phyloP scores from a whole-genome alignment of 2,113 vertebrate species.

The Myanophis thanlyinensis region DNA sequence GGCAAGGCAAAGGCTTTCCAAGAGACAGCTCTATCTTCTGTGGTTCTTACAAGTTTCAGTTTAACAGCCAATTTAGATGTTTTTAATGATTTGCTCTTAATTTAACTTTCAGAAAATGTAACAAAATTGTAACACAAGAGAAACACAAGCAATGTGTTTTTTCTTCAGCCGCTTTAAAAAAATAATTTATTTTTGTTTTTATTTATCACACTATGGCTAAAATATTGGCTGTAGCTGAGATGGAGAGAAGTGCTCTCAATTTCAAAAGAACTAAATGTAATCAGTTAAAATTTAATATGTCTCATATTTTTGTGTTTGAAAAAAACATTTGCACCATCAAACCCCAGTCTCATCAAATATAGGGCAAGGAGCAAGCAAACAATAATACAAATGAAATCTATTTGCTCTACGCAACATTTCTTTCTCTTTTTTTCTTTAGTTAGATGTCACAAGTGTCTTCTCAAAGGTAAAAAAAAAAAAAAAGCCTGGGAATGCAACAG shows the following conservation, averaged over 20 bases:
- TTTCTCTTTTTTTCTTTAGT: background rate
- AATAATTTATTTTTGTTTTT: background rate
- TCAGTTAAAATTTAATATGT: background rate
- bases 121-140: background rate
- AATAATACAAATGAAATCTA: background rate
- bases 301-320: background rate
- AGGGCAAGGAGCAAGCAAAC: background rate
- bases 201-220: background rate
- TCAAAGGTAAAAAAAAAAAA: background rate
- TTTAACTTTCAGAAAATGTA: background rate
- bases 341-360: background rate
- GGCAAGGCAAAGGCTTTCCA: background rate
- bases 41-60: background rate
- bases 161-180: background rate
- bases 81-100: background rate
- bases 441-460: background rate
- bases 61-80: background rate
- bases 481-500: background rate
- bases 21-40: background rate
- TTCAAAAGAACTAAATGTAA: background rate
- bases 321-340: background rate
- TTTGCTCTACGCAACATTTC: background rate
- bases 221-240: background rate
- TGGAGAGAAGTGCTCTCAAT: too few relatives aligned
- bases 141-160: background rate